Conservation (phyloP, 2,797 vertebrate genomes). For the Squalus acanthias region DNA sequence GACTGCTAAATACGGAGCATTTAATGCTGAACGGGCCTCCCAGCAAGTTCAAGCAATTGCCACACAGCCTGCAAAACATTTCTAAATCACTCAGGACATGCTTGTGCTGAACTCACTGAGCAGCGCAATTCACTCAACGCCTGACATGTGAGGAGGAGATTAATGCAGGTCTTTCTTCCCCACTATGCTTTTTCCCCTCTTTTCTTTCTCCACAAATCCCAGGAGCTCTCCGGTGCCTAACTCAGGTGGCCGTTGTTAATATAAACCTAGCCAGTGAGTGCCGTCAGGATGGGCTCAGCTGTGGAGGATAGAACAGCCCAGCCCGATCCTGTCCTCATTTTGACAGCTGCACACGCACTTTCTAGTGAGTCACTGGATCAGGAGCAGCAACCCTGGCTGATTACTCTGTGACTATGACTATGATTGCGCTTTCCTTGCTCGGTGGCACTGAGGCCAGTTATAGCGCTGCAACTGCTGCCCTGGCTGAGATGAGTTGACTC, state of each 20-base stretch:
- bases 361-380: not conserved
- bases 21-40: not conserved
- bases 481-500: not conserved
- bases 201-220: not conserved
- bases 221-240: not conserved
- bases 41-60: slow-evolving; percentile 3
- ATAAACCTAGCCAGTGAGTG: not conserved
- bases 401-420: no score
- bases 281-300: not conserved
- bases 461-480: not conserved
- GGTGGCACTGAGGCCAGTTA: not conserved
- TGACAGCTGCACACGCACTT: not conserved
- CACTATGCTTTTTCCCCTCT: not conserved
- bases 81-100: not conserved
- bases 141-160: not conserved
- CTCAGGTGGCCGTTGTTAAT: not conserved
- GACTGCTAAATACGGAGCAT: not conserved
- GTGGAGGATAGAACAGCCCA: not conserved
- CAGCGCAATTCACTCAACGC: not conserved
- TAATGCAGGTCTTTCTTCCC: not conserved
- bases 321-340: not conserved
- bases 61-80: not conserved
- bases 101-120: not conserved
- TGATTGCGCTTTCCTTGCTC: not conserved
- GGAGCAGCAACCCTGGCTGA: not conserved